phyloP scores from a whole-genome alignment of 2,113 vertebrate species.

The Monarcha castaneiventris region DNA sequence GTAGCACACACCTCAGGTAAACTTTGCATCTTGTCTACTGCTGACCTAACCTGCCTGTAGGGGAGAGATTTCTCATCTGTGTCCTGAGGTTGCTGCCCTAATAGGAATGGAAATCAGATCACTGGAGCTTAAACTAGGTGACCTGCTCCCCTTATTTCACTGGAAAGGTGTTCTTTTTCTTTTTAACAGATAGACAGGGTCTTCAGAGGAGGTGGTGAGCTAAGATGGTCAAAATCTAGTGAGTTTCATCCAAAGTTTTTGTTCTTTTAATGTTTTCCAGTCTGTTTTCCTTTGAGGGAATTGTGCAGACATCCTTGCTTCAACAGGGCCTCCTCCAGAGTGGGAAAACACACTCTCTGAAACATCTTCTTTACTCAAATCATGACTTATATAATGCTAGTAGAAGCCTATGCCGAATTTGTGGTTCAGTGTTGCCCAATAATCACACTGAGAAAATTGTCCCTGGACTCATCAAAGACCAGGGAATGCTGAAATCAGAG shows the following conservation, averaged over 20 bases:
- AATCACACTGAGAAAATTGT: background rate
- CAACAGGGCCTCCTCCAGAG: background rate
- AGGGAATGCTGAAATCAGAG: background rate
- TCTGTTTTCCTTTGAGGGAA: background rate
- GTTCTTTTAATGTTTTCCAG: background rate
- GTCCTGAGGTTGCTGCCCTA: background rate
- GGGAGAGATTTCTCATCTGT: fast-evolving
- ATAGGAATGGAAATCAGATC: background rate
- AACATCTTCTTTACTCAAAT: background rate
- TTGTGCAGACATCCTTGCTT: background rate
- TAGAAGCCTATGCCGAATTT: background rate
- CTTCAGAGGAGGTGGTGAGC: background rate
- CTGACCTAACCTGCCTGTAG: background rate
- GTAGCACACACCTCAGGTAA: background rate
- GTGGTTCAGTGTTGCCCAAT: background rate
- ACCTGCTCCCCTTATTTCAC: background rate
- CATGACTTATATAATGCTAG: background rate
- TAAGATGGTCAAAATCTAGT: background rate
- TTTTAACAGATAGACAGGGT: background rate
- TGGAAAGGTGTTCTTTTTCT: fast-evolving
- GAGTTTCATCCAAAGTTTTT: background rate
- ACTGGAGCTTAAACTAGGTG: background rate
- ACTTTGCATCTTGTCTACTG: background rate
- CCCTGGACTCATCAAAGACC: background rate
- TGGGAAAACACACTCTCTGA: background rate